phyloP scores from a whole-genome alignment of 2,888 invertebrate species.

The Drosophila mimica region DNA sequence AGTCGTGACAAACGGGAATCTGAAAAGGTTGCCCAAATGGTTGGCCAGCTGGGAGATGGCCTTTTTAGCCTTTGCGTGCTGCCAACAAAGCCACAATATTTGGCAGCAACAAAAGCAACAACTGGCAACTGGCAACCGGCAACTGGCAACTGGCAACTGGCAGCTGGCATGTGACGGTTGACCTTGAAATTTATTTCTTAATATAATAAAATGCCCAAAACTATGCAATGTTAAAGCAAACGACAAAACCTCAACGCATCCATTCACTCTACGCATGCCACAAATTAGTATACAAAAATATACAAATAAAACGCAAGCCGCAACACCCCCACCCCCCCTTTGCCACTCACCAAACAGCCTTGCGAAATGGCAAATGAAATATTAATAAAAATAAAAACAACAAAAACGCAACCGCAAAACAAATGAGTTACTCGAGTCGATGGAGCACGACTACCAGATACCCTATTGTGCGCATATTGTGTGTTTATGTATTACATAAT shows the following conservation, averaged over 20 bases:
- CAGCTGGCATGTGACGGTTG: constrained; percentile 67
- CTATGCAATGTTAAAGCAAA: constrained; percentile 53
- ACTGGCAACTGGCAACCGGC: constrained; percentile 27
- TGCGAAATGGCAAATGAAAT: constrained; percentile 65
- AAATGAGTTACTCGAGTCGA: neutral
- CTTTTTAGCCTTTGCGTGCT: constrained; percentile 57
- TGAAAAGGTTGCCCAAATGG: constrained; percentile 40
- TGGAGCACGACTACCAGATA: neutral
- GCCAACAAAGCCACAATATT: constrained; percentile 39
- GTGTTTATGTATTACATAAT: neutral
- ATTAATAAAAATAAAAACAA: constrained; percentile 76
- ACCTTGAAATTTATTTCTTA: constrained; percentile 80
- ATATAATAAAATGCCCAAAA: constrained; percentile 69
- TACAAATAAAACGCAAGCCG: constrained; percentile 58
- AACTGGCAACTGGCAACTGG: constrained; percentile 48
- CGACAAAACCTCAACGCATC: constrained; percentile 57
- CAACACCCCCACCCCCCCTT: neutral
- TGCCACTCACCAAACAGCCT: neutral
- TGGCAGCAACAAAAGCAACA: constrained; percentile 17
- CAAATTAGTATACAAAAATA: constrained; percentile 22
- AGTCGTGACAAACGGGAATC: constrained; percentile 51
- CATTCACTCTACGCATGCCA: constrained; percentile 24
- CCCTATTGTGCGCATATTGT: neutral
- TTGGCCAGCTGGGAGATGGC: constrained; percentile 38
- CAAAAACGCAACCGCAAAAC: constrained; percentile 45